These are phyloP conservation scores for Drosophila kurseongensis DNA, from an alignment of 1,140 invertebrate genomes.

Conservation along the genomic window DNA sequence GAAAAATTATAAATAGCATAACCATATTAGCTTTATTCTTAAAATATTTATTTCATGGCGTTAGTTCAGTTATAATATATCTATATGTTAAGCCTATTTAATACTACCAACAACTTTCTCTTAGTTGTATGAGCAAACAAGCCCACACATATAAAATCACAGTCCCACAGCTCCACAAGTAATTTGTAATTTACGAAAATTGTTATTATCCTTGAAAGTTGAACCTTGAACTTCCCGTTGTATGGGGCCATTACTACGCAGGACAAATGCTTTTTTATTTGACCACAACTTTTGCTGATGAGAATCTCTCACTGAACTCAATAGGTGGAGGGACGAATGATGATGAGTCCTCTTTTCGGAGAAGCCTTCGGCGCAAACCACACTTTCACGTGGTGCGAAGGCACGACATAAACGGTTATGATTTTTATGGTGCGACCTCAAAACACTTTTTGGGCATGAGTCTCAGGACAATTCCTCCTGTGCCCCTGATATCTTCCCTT, in stretches of 20 bases:
- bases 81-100: neutral
- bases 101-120: neutral
- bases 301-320: conserved; percentile 36
- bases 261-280: conserved; percentile 67
- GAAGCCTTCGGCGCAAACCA: conserved; percentile 5
- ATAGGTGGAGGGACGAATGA: conserved; percentile 12
- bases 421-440: conserved; percentile 72
- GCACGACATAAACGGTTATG: conserved; percentile 73
- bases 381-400: conserved; percentile 1
- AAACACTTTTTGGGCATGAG: conserved; percentile 65
- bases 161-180: conserved; percentile 18
- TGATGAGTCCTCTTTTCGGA: conserved; percentile 21
- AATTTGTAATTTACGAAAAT: conserved; percentile 81
- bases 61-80: too few species aligned
- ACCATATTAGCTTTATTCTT: too few species aligned
- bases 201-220: conserved; percentile 71
- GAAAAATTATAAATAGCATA: too few species aligned
- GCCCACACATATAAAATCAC: conserved; percentile 1
- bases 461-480: conserved; percentile 5
- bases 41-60: too few species aligned
- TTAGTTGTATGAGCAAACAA: neutral
- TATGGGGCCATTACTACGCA: conserved; percentile 32
- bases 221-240: conserved; percentile 34
- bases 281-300: conserved; percentile 52
- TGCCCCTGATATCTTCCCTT: neutral